Evolutionary conservation across 2,797 vertebrate species (phyloP).

Genomic region (Acanthornis magna): DNA sequence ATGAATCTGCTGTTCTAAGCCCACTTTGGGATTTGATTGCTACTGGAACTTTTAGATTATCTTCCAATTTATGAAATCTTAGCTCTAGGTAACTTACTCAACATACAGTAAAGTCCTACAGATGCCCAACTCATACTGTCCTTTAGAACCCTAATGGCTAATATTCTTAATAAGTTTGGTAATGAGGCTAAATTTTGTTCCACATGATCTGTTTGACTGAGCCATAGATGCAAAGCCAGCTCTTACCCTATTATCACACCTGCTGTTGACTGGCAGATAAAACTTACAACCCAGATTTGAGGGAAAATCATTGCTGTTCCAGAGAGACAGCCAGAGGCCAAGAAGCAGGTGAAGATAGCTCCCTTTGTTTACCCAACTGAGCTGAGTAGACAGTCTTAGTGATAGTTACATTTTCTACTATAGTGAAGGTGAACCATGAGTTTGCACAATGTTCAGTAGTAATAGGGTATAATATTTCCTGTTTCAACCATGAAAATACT

Average conservation of each 20-base stretch:
- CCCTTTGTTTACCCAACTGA: not conserved
- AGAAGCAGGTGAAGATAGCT: not conserved
- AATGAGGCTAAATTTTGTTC: not conserved
- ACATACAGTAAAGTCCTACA: not conserved
- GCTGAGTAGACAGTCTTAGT: not conserved
- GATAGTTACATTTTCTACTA: not conserved
- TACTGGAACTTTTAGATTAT: not conserved
- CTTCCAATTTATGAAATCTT: not conserved
- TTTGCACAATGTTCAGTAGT: not conserved
- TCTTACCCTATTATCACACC: not conserved
- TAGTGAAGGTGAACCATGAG: not conserved
- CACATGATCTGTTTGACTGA: not conserved
- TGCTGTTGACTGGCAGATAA: not conserved
- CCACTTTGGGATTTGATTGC: not conserved
- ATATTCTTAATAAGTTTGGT: not conserved
- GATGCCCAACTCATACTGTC: not conserved
- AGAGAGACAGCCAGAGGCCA: not conserved
- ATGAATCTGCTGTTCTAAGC: not conserved
- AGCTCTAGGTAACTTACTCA: not conserved
- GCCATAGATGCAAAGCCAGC: not conserved
- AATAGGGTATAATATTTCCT: not conserved
- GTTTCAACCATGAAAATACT: not conserved
- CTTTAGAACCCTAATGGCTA: not conserved
- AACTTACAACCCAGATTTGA: not conserved
- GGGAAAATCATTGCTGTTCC: not conserved